Conservation (phyloP, 2,113 vertebrate genomes). For the Plectropomus leopardus region DNA sequence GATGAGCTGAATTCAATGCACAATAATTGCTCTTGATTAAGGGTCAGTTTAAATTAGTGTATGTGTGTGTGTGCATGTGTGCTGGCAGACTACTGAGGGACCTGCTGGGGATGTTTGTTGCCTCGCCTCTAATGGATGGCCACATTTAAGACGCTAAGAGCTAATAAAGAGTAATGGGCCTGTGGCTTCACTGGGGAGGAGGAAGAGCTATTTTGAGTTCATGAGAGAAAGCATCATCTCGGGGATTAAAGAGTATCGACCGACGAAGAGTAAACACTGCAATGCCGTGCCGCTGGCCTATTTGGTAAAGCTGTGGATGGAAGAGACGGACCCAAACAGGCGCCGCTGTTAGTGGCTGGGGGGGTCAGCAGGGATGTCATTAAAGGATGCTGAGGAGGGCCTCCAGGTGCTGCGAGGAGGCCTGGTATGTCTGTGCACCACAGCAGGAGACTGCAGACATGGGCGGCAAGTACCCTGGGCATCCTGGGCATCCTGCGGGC, state of each 20-base stretch:
- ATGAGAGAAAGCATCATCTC: slow-evolving; percentile 81
- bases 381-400: slow-evolving; percentile 51
- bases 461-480: slow-evolving; percentile 51
- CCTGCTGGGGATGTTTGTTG: slow-evolving; percentile 69
- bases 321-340: slow-evolving; percentile 45
- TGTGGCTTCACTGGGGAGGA: slow-evolving; percentile 67
- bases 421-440: slow-evolving; percentile 62
- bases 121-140: slow-evolving; percentile 76
- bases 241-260: slow-evolving; percentile 82
- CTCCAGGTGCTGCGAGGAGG: slow-evolving; percentile 68
- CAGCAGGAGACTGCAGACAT: slow-evolving; percentile 47
- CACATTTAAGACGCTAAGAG: slow-evolving; percentile 80
- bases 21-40: slow-evolving; percentile 72
- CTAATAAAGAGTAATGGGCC: slow-evolving; percentile 84
- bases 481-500: slow-evolving; percentile 61
- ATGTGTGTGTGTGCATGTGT: slow-evolving; percentile 20
- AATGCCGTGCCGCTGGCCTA: slow-evolving; percentile 57
- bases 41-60: slow-evolving; percentile 62
- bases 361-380: slow-evolving; percentile 67
- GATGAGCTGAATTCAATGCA: slow-evolving; percentile 60
- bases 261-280: slow-evolving; percentile 77
- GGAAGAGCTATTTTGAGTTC: slow-evolving; percentile 80
- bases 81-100: slow-evolving; percentile 42
- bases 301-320: slow-evolving; percentile 63
- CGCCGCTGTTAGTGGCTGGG: slow-evolving; percentile 21